These are phyloP conservation scores for Camelus dromedarius DNA, from an alignment of 2,113 vertebrate genomes.

Conservation along the genomic window DNA sequence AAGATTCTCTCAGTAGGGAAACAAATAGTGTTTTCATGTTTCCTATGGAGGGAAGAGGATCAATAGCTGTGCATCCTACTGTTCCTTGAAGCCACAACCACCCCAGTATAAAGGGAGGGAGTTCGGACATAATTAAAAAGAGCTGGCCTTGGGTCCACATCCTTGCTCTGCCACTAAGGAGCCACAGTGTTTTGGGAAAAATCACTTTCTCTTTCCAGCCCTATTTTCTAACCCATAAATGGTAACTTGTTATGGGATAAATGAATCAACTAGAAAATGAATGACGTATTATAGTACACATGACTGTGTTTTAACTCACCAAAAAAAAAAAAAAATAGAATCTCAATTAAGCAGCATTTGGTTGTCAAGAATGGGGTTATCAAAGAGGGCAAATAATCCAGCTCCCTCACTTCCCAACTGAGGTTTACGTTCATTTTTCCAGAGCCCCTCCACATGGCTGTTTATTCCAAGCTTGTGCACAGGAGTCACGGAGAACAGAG, in stretches of 20 bases:
- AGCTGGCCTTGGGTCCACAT: not conserved
- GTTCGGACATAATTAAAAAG: not conserved
- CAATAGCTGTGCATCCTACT: not conserved
- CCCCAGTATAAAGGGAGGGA: not conserved
- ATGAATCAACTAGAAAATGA: not conserved
- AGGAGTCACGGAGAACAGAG: not conserved
- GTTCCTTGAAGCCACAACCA: not conserved
- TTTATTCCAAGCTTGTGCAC: not conserved
- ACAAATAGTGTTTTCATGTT: not conserved
- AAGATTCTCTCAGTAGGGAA: not conserved
- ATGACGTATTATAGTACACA: not conserved
- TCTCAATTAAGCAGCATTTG: not conserved
- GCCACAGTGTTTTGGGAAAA: not conserved
- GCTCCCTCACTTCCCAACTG: not conserved
- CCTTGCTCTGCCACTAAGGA: not conserved
- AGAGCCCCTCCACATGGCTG: not conserved
- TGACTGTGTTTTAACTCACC: not conserved
- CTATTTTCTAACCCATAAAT: not conserved
- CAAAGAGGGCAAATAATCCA: not conserved
- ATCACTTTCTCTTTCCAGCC: not conserved
- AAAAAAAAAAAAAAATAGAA: not conserved
- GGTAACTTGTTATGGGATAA: not conserved
- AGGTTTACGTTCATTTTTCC: not conserved
- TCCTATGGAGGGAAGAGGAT: not conserved
- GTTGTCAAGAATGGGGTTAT: not conserved